Evolutionary conservation across 2,113 vertebrate genomes (phyloP), one percentile per base, ranked within the genome.

Genomic region (Arvicanthis niloticus): DNA sequence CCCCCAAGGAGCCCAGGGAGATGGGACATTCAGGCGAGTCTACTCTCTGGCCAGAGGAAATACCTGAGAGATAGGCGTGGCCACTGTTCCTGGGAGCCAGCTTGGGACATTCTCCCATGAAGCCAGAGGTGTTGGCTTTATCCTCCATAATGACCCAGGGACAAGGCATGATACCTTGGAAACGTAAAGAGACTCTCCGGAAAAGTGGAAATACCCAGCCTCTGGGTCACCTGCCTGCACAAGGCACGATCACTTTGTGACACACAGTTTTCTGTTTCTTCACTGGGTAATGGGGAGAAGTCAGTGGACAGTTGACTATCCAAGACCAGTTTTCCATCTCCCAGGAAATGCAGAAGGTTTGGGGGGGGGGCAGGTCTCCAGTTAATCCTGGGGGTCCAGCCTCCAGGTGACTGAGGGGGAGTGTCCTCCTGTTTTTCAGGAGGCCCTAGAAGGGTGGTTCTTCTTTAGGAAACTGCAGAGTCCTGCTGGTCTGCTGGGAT

Each of bases 361-460:
- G 60, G 42, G 73, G 60, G 42, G 73, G 48, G 42, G 42, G n/a
- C 51, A 56, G 60, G 87, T 93, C 42, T 89, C 82, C 75, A 90
- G 82, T 67, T 51, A 86, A 89, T 48, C 89, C 85, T 42, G 72
- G 67, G 93, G 94, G 70, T 84, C 93, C 95, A 89, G 96, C 95
- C 96, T 95, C 96, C 95, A 96, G 94, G 96, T 9, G 48, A 94
- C 91, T 65, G 0, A 17, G 12, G 45, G 87, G 40, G 34, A 26
- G 29, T 26, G n/a, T 60, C 48, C 5, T 7, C 15, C 42, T 9
- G 77, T 91, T 88, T 73, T 73, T 68, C 95, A 37, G 76, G 65
- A 31, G 53, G 48, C 51, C 22, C 10, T 7, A 78, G 75, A 92
- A 67, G 53, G 1, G 1, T 42, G 11, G 51, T 21, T 56, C 26